Conservation (phyloP, 2,888 invertebrate species). For the Hydrotaea diabolus region DNA sequence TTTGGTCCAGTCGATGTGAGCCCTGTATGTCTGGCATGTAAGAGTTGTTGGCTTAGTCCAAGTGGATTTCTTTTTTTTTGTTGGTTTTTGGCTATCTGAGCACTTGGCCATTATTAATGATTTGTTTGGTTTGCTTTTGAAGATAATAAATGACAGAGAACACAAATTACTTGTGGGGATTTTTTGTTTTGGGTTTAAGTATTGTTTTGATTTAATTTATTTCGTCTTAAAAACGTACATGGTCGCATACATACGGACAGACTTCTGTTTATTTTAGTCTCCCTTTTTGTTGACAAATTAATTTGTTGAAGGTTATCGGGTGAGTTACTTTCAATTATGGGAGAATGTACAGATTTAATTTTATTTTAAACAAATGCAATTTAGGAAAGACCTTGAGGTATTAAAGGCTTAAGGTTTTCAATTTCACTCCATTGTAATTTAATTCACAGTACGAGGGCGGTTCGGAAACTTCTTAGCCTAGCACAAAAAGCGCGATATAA, state of each 20-base stretch:
- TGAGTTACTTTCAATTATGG: not conserved
- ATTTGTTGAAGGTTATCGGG: not conserved
- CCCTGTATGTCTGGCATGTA: not conserved
- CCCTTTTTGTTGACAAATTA: not conserved
- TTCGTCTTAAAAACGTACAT: not conserved
- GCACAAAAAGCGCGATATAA: too few relatives aligned
- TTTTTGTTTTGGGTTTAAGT: not conserved
- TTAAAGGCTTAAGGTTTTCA: too few relatives aligned
- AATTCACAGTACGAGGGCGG: too few relatives aligned
- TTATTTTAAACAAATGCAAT: not conserved
- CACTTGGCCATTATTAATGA: slow-evolving; percentile 29
- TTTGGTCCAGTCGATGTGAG: not conserved
- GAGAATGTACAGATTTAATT: not conserved
- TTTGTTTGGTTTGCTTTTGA: slow-evolving; percentile 40
- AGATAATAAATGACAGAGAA: slow-evolving; percentile 32
- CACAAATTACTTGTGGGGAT: slow-evolving; percentile 33
- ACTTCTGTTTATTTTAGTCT: not conserved
- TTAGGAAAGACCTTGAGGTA: not conserved
- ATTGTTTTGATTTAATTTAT: slow-evolving; percentile 24
- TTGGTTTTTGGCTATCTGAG: not conserved
- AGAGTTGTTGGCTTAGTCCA: not conserved
- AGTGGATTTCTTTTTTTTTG: not conserved
- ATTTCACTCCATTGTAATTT: too few relatives aligned
- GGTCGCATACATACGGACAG: not conserved
- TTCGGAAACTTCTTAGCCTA: too few relatives aligned